Percentiles rank a stretch among this genome's conserved stretches.
Conservation (phyloP, 2,113 vertebrate genomes). For the Gobiocypris rarus region DNA sequence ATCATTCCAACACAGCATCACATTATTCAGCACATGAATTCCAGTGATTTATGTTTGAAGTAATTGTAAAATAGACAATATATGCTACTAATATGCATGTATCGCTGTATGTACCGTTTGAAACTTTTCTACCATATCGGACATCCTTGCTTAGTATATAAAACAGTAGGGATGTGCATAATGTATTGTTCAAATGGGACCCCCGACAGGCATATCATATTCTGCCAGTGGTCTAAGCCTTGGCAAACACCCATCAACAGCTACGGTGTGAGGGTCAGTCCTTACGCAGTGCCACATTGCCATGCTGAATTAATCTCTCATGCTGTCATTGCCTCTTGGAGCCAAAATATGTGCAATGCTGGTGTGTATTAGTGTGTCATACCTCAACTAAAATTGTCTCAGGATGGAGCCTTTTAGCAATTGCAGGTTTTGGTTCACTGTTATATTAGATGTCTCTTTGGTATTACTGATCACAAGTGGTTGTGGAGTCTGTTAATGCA, state of each 20-base stretch:
- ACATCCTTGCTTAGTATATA: neutral
- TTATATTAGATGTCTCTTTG: neutral
- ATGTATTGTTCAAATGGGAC: constrained; percentile 28
- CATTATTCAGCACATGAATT: neutral
- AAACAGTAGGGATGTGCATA: constrained; percentile 19
- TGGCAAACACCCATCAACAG: constrained; percentile 22
- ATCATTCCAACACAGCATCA: neutral
- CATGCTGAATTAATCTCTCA: constrained; percentile 31
- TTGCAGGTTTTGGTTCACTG: neutral
- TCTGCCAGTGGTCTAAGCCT: constrained; percentile 18
- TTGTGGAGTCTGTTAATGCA: constrained; percentile 20
- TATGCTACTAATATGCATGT: neutral
- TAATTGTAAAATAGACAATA: neutral
- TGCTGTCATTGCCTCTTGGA: constrained; percentile 21
- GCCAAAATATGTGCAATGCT: neutral
- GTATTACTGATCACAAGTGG: neutral
- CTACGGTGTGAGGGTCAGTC: constrained; percentile 18
- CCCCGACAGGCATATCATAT: constrained; percentile 6
- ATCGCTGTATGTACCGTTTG: neutral
- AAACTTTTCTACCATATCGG: neutral
- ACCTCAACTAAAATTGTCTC: neutral
- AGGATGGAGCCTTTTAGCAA: neutral
- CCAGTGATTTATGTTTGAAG: neutral
- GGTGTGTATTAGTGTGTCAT: neutral
- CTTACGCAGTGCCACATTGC: constrained; percentile 4